Base-by-base conservation (phyloP, 1,140 invertebrate species). In the Drosophila ironensis region DNA sequence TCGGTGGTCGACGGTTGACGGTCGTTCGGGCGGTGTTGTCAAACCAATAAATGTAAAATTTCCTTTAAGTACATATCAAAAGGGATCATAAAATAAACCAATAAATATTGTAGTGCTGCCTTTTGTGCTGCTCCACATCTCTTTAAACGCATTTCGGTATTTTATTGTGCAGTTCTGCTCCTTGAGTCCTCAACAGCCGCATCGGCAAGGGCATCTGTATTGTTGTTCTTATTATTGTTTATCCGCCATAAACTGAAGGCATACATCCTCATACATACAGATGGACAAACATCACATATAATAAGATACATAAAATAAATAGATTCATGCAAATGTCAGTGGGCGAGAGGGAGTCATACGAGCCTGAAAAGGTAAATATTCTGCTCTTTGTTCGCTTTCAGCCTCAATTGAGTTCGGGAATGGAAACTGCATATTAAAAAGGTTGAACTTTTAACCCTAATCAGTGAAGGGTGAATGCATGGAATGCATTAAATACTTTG, bases 31-130 rank as follows among this genome's bases (percentile, higher is more conserved):
- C 75, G 78, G 50, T 77, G 63, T 84, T 84, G 78, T 84, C 77
- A 77, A 82, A 77, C 77, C 77, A 82, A 82, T 82, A 82, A 82
- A 82, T 82, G 78, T 82, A 82, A 82, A 82, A 82, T 82, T 84
- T 77, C 75, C 78, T 66, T 84, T 84, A 77, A 84, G 77, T 77
- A 82, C 72, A 73, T 84, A 82, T 77, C 78, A 82, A 82, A 82
- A 77, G 44, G 77, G 77, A 82, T 84, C 77, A 84, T 82, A 77
- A 82, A 82, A 82, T 82, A 82, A 82, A 82, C 77, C 77, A 77
- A 82, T 82, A 82, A 82, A 82, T 82, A 82, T 66, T 73, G 72
- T 68, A 50, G 48, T 59, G 69, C 28, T 6, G 11, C 14, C 37
- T 24, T 4, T 1, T n/a, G n/a, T n/a, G n/a, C n/a, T n/a, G 6